Evolutionary conservation across 1,140 invertebrate species (phyloP), one percentile per base, ranked within the genome.

Genomic region (Macrostomum lignano): DNA sequence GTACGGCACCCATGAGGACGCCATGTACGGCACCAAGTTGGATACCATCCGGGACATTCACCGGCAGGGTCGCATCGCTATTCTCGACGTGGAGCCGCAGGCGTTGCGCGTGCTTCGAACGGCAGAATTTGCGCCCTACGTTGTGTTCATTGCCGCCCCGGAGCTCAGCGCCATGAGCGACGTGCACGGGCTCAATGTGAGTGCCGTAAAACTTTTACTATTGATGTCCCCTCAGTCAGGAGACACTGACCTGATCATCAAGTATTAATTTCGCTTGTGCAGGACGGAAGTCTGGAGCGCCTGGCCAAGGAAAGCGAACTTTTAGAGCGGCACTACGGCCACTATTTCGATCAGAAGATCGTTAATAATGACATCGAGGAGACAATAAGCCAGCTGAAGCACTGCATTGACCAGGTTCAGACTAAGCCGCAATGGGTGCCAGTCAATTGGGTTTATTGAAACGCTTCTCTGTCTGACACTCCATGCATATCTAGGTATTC

Each of bases 331-430:
- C 75, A 81, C 19, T 96, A 93, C 59, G 81, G 84, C 14, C 86
- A 94, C 55, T 81, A 79, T 58, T 94, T 96, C 62, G 88, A 96
- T 57, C 63, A 91, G 57, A 82, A 77, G 28, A 86, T 96, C 46
- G 74, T 93, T 14, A 96, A 96, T 65, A 93, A 93, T 64, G 86
- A 96, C 61, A 94, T 96, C 40, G 84, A 94, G 50, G 84, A 94
- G 55, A 94, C 88, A 22, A 88, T 94, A 45, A 67, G 69, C 20
- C 71, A 74, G 36, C 59, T 96, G 40, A 81, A 94, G 51, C 67
- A 69, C 33, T 73, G 78, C 14, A 74, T 93, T 37, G 77, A 82
- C 39, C 67, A 73, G 33, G 71, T 88, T 31, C 73, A 77, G 51
- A 72, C 71, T 39, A 72, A 72, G 41, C 72, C 79, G 23, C 82